Percentiles rank a stretch among this genome's conserved stretches.
These are phyloP conservation scores for Xylophagus ater DNA, from an alignment of 2,888 invertebrate genomes.

Conservation along the genomic window DNA sequence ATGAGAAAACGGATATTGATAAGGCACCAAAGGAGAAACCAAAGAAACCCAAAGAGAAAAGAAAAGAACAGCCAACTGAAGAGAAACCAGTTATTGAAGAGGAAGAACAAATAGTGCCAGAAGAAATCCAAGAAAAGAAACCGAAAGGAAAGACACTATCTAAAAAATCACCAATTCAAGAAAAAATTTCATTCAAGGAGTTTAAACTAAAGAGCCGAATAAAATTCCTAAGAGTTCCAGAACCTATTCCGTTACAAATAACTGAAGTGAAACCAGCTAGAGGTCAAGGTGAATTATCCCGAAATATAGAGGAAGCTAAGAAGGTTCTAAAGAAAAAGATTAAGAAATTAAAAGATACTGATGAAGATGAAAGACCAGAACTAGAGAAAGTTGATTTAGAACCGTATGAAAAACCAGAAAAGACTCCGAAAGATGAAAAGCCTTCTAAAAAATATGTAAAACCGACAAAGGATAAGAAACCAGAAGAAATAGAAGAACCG, in stretches of 20 bases:
- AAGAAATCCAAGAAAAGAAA: constrained; percentile 15
- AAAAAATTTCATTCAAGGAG: constrained; percentile 1
- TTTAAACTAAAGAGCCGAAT: not conserved
- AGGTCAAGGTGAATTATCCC: not conserved
- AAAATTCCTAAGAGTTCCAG: constrained; percentile 1
- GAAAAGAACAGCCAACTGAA: too few relatives aligned
- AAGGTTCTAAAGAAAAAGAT: too few relatives aligned
- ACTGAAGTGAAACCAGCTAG: constrained; percentile 3
- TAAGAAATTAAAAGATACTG: too few relatives aligned
- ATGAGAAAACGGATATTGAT: constrained; percentile 26
- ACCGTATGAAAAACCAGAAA: too few relatives aligned
- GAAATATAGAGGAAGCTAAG: not conserved
- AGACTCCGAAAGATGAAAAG: too few relatives aligned
- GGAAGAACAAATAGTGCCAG: constrained; percentile 6
- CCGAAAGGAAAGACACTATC: constrained; percentile 14
- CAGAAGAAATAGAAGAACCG: constrained; percentile 12
- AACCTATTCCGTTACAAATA: constrained; percentile 2
- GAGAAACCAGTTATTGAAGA: constrained; percentile 20
- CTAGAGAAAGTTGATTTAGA: constrained; percentile 3
- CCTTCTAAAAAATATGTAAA: too few relatives aligned
- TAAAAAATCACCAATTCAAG: constrained; percentile 13
- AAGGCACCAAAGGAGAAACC: constrained; percentile 14
- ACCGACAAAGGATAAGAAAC: constrained; percentile 19
- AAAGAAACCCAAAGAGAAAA: constrained; percentile 9
- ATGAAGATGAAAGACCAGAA: too few relatives aligned